phyloP scores from a whole-genome alignment of 2,797 vertebrate species.

The Rhabdomys pumilio region DNA sequence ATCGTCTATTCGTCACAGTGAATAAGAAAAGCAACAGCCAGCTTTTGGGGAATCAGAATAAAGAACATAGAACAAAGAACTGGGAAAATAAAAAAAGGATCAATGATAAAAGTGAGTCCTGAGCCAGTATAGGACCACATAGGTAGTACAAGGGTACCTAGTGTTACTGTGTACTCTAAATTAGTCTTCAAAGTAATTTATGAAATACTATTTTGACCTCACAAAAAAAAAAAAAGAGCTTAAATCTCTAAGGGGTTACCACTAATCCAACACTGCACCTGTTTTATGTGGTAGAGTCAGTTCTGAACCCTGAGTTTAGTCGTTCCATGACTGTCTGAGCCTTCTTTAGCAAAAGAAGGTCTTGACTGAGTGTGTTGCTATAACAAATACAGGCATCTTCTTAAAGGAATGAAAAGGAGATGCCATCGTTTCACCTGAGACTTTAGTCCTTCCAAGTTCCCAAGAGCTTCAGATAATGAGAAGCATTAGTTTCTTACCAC shows the following conservation, averaged over 20 bases:
- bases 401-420: neutral
- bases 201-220: neutral
- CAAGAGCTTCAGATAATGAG: neutral
- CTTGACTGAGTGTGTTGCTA: neutral
- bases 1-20: neutral
- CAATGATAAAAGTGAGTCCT: neutral
- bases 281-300: neutral
- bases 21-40: neutral
- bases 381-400: neutral
- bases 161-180: neutral
- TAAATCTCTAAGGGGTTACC: neutral
- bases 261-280: neutral
- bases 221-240: neutral
- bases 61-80: neutral
- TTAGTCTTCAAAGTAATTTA: conserved; percentile 39
- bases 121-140: neutral
- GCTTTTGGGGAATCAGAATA: neutral
- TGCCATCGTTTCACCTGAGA: neutral
- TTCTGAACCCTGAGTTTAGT: neutral
- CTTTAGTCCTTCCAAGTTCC: neutral
- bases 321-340: neutral
- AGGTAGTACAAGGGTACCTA: neutral
- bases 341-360: neutral
- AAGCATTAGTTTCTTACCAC: neutral
- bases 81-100: neutral